Percentiles rank a stretch among this genome's conserved stretches.
phyloP scores from a whole-genome alignment of 2,888 invertebrate species.

The Ferdinandea cuprea region DNA sequence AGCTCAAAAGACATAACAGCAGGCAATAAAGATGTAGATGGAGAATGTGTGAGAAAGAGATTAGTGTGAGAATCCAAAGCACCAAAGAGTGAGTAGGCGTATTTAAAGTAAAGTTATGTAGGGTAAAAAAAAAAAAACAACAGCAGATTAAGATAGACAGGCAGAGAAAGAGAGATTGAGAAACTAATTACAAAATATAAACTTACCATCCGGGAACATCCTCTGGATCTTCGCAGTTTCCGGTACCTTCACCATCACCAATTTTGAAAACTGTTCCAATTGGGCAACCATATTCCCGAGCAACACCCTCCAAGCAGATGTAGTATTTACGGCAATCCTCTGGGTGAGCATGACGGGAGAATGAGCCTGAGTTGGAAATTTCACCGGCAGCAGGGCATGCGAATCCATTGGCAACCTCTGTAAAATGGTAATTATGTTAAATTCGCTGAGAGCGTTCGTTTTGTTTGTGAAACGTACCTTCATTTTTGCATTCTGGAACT shows the following conservation, averaged over 20 bases:
- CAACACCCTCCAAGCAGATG: constrained; percentile 95
- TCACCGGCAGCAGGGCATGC: constrained; percentile 91
- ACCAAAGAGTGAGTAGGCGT: constrained; percentile 34
- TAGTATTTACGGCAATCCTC: constrained; percentile 97
- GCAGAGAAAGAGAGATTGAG: constrained; percentile 78
- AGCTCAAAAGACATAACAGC: constrained; percentile 26
- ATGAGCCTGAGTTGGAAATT: constrained; percentile 92
- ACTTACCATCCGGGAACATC: constrained; percentile 98
- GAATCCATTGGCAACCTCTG: constrained; percentile 96
- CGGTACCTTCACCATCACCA: constrained; percentile 94
- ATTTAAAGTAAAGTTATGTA: constrained; percentile 27
- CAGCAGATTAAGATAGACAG: constrained; percentile 74
- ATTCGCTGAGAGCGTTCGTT: neutral
- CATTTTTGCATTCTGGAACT: constrained; percentile 94
- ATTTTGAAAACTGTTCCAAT: constrained; percentile 98
- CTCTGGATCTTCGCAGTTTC: constrained; percentile 97
- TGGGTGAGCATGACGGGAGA: constrained; percentile 97
- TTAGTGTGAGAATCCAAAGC: constrained; percentile 35
- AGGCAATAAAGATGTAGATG: constrained; percentile 77
- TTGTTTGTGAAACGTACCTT: constrained; percentile 86
- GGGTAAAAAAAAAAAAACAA: constrained; percentile 17
- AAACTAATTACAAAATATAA: constrained; percentile 52
- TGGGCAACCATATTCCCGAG: constrained; percentile 97
- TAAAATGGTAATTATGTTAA: constrained; percentile 68
- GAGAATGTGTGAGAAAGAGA: constrained; percentile 84